These are phyloP conservation scores for Tetramorium bicarinatum DNA, from an alignment of 2,888 invertebrate species.

Conservation along the genomic window DNA sequence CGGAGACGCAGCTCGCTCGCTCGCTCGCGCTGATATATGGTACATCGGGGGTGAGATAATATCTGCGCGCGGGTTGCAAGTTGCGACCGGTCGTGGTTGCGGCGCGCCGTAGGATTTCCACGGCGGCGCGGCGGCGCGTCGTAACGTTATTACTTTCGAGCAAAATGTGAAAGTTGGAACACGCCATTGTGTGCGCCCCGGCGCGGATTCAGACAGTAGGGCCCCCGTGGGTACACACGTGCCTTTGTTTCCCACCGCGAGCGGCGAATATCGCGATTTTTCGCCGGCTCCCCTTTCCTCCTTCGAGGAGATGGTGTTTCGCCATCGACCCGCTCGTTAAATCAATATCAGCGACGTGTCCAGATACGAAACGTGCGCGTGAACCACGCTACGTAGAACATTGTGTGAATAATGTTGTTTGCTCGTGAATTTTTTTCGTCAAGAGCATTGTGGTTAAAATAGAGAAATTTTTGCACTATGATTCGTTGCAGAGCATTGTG, in stretches of 20 bases:
- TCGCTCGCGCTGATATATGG: slow-evolving; percentile 43
- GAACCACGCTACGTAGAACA: background rate
- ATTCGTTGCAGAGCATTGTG: background rate
- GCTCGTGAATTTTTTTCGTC: background rate
- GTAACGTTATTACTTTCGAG: slow-evolving; percentile 53
- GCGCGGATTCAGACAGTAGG: slow-evolving; percentile 9
- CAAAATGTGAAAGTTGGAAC: slow-evolving; percentile 59
- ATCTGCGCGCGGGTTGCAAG: slow-evolving; percentile 38
- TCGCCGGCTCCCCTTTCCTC: background rate
- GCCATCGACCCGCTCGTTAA: slow-evolving; percentile 15
- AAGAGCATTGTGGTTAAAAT: background rate
- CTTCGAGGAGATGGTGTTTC: slow-evolving; percentile 20
- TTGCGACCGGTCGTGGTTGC: slow-evolving; percentile 42
- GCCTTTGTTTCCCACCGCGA: slow-evolving; percentile 41
- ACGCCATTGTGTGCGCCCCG: slow-evolving; percentile 44
- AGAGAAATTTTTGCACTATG: background rate
- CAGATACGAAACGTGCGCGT: slow-evolving; percentile 9
- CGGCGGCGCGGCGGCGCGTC: slow-evolving; percentile 28
- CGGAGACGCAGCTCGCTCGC: slow-evolving; percentile 21
- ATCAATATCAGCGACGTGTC: slow-evolving; percentile 18
- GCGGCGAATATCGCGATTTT: slow-evolving; percentile 39
- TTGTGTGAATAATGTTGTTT: slow-evolving; percentile 4
- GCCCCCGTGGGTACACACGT: slow-evolving; percentile 24
- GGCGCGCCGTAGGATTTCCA: slow-evolving; percentile 42
- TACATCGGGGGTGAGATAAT: slow-evolving; percentile 50